Percentiles rank a stretch among this genome's conserved stretches.
phyloP scores from a whole-genome alignment of 2,797 vertebrate species.

The Trichosurus vulpecula region DNA sequence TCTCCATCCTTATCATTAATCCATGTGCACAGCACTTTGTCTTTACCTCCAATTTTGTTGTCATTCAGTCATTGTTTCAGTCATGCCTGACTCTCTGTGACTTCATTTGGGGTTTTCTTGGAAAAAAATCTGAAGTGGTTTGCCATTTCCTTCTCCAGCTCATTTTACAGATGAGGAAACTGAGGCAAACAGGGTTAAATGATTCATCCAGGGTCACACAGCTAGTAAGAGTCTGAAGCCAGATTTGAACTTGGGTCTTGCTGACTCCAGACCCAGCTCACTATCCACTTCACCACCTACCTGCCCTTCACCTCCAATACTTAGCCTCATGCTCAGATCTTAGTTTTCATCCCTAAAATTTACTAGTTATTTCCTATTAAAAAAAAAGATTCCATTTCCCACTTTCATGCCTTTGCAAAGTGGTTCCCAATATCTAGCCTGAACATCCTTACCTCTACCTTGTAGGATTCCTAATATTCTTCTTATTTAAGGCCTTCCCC shows the following conservation, averaged over 20 bases:
- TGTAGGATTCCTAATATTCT: background rate
- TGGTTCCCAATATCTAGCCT: background rate
- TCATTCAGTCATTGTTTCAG: background rate
- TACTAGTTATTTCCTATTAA: background rate
- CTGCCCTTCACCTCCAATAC: background rate
- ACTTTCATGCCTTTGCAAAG: background rate
- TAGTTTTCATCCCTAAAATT: background rate
- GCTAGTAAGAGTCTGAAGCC: background rate
- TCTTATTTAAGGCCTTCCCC: background rate
- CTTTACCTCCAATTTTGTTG: background rate
- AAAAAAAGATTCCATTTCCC: background rate
- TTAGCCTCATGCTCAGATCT: background rate
- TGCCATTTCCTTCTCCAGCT: background rate
- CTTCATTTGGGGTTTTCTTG: background rate
- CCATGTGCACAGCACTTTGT: background rate
- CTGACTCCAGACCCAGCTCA: background rate
- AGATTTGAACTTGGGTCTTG: background rate
- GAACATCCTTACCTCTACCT: background rate
- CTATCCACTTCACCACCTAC: background rate
- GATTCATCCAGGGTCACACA: background rate
- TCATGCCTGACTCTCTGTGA: background rate
- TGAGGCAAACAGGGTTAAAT: background rate
- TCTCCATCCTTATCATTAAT: background rate
- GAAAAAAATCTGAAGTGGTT: background rate
- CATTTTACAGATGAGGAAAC: background rate